Evolutionary conservation across 1,140 invertebrate genomes (phyloP).

Genomic region (Drosophila lini): DNA sequence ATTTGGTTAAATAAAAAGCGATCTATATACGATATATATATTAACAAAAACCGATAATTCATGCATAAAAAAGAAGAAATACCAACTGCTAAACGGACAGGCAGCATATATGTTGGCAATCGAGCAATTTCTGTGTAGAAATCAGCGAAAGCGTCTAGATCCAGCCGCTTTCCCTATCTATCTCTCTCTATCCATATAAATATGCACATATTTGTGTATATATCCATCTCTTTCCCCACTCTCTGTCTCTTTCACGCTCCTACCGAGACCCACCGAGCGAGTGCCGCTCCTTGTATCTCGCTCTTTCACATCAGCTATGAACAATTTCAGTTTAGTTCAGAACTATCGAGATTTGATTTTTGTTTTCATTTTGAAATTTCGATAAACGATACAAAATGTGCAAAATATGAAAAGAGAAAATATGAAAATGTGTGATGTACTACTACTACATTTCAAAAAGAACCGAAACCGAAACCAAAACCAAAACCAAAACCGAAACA

Average conservation of each 20-base stretch:
- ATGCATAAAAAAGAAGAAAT: conserved; percentile 23
- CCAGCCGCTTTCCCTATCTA: conserved; percentile 10
- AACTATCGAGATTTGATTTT: conserved; percentile 46
- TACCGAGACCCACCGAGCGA: conserved; percentile 20
- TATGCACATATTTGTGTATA: conserved; percentile 6
- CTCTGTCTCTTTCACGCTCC: conserved; percentile 27
- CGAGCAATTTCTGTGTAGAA: conserved; percentile 82
- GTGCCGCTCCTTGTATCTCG: conserved; percentile 18
- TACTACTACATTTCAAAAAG: conserved; percentile 10
- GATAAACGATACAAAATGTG: conserved; percentile 43
- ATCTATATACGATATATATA: conserved; percentile 51
- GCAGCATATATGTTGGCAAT: conserved; percentile 85
- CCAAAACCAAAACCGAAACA: conserved; percentile 14
- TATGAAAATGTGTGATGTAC: conserved; percentile 16
- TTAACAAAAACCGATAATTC: conserved; percentile 54
- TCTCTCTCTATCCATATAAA: conserved; percentile 3
- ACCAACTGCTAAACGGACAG: conserved; percentile 69
- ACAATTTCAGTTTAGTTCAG: conserved; percentile 31
- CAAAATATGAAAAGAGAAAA: conserved; percentile 5
- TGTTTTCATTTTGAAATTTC: conserved; percentile 61
- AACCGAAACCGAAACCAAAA: conserved; percentile 17
- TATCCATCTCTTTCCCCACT: conserved; percentile 9
- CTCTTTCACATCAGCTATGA: conserved; percentile 22
- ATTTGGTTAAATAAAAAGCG: conserved; percentile 71
- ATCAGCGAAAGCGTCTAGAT: conserved; percentile 37